phyloP scores from a whole-genome alignment of 1,140 invertebrate species.

The Carposina sasakii region DNA sequence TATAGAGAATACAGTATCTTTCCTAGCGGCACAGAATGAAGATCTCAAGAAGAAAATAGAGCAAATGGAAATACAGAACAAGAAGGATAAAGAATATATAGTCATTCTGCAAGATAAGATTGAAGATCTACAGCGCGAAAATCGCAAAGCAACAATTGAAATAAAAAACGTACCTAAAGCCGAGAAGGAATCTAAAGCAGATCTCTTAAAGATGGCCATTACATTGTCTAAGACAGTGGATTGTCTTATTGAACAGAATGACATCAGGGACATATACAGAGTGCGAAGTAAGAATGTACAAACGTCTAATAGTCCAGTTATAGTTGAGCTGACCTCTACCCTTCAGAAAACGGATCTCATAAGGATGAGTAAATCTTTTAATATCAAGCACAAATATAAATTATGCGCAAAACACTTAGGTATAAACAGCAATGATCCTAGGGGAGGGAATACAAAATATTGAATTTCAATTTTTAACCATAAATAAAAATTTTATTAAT shows the following conservation, averaged over 20 bases:
- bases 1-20: slow-evolving; percentile 1
- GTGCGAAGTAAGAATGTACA: slow-evolving; percentile 2
- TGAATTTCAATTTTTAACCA: too few relatives aligned
- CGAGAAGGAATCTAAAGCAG: slow-evolving; percentile 4
- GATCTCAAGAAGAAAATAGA: slow-evolving; percentile 5
- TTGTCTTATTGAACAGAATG: not conserved
- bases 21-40: slow-evolving; percentile 4
- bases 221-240: slow-evolving; percentile 9
- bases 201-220: slow-evolving; percentile 10
- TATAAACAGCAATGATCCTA: not conserved
- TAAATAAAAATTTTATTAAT: too few relatives aligned
- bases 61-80: too few relatives aligned
- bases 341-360: slow-evolving; percentile 11
- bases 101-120: slow-evolving; percentile 7
- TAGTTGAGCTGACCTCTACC: slow-evolving; percentile 13
- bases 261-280: slow-evolving; percentile 17
- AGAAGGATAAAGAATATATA: too few relatives aligned
- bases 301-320: slow-evolving; percentile 6
- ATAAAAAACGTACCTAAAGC: slow-evolving; percentile 10
- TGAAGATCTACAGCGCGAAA: slow-evolving; percentile 3
- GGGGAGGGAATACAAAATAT: too few relatives aligned
- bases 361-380: slow-evolving; percentile 10
- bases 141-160: too few relatives aligned
- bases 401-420: slow-evolving; percentile 15
- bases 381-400: slow-evolving; percentile 10